phyloP scores from a whole-genome alignment of 2,113 vertebrate species.

The Hepsetus odoe region DNA sequence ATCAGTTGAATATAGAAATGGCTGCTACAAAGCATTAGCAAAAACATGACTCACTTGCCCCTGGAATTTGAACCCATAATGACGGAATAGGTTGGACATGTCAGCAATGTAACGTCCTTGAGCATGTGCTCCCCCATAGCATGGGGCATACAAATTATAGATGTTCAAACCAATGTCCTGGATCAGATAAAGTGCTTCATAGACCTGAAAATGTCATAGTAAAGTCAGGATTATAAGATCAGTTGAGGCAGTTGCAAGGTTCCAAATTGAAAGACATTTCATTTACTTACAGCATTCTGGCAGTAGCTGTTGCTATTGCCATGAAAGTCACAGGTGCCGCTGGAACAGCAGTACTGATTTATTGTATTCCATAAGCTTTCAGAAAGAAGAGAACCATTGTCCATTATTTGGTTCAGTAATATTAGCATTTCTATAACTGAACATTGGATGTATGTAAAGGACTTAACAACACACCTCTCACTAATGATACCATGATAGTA shows the following conservation, averaged over 20 bases:
- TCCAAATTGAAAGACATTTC: not conserved
- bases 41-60: conserved; percentile 36
- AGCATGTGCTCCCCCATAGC: conserved; percentile 41
- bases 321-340: conserved; percentile 40
- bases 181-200: conserved; percentile 28
- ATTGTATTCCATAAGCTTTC: conserved; percentile 42
- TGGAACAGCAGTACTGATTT: conserved; percentile 38
- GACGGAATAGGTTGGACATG: conserved; percentile 51
- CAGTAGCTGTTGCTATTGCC: conserved; percentile 13
- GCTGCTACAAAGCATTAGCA: not conserved
- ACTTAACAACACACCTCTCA: conserved; percentile 45
- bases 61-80: conserved; percentile 45
- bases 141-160: conserved; percentile 53
- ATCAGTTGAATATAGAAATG: not conserved
- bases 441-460: not conserved
- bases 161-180: conserved; percentile 57
- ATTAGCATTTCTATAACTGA: not conserved
- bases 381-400: conserved; percentile 3
- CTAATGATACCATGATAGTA: conserved; percentile 45
- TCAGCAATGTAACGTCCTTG: conserved; percentile 30
- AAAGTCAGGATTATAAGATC: not conserved
- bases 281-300: conserved; percentile 17
- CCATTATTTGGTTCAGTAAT: conserved; percentile 1
- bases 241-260: not conserved
- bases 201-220: conserved; percentile 27